Conservation (phyloP, 92 coral and sea anemone species). For the Porites divaricata region DNA sequence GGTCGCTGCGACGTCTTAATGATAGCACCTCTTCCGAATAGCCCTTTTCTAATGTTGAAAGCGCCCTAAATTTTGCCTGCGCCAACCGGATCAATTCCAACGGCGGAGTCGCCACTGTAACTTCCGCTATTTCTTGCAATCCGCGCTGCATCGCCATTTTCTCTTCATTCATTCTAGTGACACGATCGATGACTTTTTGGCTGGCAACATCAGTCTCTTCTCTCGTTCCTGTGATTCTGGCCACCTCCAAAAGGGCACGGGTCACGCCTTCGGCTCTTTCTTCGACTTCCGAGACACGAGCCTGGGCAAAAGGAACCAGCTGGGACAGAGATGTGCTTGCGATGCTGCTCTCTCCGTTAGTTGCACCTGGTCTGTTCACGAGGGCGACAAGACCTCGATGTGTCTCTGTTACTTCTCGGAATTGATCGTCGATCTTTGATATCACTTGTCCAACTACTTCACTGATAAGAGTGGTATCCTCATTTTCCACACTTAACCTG, state of each 20-base stretch:
- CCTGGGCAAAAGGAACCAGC: neutral
- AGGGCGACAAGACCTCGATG: neutral
- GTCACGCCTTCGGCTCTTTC: neutral
- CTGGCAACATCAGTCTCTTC: neutral
- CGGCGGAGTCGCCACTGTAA: neutral
- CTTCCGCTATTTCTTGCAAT: neutral
- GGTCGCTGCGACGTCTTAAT: neutral
- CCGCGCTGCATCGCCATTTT: neutral
- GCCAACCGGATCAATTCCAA: neutral
- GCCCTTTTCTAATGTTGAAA: neutral
- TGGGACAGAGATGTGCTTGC: neutral
- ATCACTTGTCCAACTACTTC: too few species aligned
- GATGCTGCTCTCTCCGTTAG: neutral
- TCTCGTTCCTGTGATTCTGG: neutral
- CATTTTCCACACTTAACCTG: too few species aligned
- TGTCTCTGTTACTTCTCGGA: neutral
- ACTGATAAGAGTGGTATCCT: too few species aligned
- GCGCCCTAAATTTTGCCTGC: slow-evolving; percentile 8
- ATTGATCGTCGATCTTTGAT: neutral
- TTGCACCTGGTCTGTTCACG: neutral
- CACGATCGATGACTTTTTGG: neutral
- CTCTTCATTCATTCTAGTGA: neutral
- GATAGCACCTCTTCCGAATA: neutral
- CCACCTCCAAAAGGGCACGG: too few species aligned
- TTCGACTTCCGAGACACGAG: neutral